Base-by-base conservation (phyloP, 1,140 invertebrate genomes). In the Tetranychus urticae region DNA sequence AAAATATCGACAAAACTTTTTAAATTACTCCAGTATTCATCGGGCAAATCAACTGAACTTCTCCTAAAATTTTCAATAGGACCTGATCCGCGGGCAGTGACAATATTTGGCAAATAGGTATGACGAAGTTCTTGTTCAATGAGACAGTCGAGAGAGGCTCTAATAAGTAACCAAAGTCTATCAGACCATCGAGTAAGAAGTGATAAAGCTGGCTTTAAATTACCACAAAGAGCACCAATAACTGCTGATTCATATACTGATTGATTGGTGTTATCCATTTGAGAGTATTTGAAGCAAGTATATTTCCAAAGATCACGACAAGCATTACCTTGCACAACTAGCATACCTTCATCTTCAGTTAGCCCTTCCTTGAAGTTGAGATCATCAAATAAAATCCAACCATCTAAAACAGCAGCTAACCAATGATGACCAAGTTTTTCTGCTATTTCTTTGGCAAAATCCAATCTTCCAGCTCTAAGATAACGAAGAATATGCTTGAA, bases 281-380 rank as follows among this genome's bases (percentile, higher is more conserved):
- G 77, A 33, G 78, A 80, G 69, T 89, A 74, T 66, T 80, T 75
- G 80, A 85, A 82, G 63, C 86, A 83, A 68, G 82, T 82, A 66
- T 78, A 76, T 69, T 93, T 94, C 91, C 91, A 96, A 1, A 94
- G 74, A 73, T 90, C 87, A 70, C 90, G 70, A 61, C 83, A 80
- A 1, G 80, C 80, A 75, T 94, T 94, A 1, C 90, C 91, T 70
- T 83, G 78, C 36, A 88, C 77, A 55, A 33, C 12, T 7, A 42
- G 35, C 36, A 23, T 65, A 64, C 48, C 69, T 63, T 47, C 61
- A 77, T 67, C 72, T 79, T 73, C 61, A 70, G 70, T 71, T 76
- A 63, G 68, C 69, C 59, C 54, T 6, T 56, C 70, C 13, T 76
- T 71, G 67, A 79, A 82, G 71, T 88, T 88, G 31, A 84, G 81